phyloP scores from a whole-genome alignment of 2,797 vertebrate genomes.

The Propithecus perrieri region DNA sequence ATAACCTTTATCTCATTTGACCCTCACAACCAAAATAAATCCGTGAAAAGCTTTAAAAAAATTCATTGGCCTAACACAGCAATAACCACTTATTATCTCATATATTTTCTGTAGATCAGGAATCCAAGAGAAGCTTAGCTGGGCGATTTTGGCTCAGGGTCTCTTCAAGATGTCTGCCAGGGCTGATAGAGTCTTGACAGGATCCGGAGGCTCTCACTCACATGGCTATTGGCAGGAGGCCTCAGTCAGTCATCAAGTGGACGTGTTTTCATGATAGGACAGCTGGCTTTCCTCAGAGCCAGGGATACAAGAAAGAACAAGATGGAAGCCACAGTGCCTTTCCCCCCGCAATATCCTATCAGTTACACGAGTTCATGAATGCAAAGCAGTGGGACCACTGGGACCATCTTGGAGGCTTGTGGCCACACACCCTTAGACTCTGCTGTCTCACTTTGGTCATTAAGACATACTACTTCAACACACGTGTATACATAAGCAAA shows the following conservation, averaged over 20 bases:
- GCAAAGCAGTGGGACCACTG: not conserved
- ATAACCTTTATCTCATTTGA: not conserved
- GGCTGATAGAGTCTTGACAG: not conserved
- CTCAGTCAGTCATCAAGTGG: not conserved
- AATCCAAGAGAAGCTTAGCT: not conserved
- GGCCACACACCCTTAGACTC: not conserved
- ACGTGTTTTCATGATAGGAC: not conserved
- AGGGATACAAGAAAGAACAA: not conserved
- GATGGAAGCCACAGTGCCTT: not conserved
- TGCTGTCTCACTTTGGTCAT: not conserved
- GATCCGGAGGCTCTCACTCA: not conserved
- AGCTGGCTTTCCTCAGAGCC: not conserved
- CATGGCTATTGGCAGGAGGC: not conserved
- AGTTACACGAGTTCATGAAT: not conserved
- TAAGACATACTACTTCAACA: not conserved
- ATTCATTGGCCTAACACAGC: not conserved
- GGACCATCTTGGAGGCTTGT: not conserved
- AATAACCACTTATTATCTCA: not conserved
- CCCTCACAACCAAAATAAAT: conserved; percentile 39
- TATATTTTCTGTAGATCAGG: not conserved
- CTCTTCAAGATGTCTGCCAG: not conserved
- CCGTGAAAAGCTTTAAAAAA: not conserved
- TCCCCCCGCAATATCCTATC: not conserved
- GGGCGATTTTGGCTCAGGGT: not conserved
- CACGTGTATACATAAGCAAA: not conserved